phyloP scores from a whole-genome alignment of 2,888 invertebrate species.

The Polyploca ridens region DNA sequence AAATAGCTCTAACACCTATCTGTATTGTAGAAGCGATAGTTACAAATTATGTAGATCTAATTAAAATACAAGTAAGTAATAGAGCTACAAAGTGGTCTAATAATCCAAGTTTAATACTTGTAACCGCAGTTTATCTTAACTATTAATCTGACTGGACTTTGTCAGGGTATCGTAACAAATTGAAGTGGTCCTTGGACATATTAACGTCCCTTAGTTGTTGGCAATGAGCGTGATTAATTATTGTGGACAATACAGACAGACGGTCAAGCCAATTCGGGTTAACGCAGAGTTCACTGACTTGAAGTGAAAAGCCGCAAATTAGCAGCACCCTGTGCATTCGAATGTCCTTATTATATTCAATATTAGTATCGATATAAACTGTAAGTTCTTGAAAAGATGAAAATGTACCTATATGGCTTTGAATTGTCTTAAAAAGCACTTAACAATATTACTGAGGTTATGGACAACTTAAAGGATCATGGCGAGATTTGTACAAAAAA shows the following conservation, averaged over 20 bases:
- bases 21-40: not conserved
- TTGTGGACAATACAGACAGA: slow-evolving; percentile 60
- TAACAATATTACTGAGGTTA: not conserved
- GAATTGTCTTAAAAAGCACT: not conserved
- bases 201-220: slow-evolving; percentile 67
- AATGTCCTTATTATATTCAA: not conserved
- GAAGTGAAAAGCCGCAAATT: slow-evolving; percentile 34
- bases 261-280: slow-evolving; percentile 70
- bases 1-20: too few relatives aligned
- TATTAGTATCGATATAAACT: not conserved
- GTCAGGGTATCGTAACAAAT: slow-evolving; percentile 70
- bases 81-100: not conserved
- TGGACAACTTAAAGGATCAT: not conserved
- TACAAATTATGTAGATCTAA: not conserved
- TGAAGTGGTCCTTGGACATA: slow-evolving; percentile 72
- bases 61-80: slow-evolving; percentile 4
- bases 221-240: slow-evolving; percentile 74
- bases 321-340: slow-evolving; percentile 15
- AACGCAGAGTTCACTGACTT: slow-evolving; percentile 71
- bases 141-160: slow-evolving; percentile 64
- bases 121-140: slow-evolving; percentile 57
- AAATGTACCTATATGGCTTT: not conserved
- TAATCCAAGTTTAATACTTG: not conserved
- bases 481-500: too few relatives aligned
- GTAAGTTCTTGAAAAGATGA: not conserved